Percentiles rank a stretch among this genome's conserved stretches.
Conservation (phyloP, 2,888 invertebrate genomes). For the Platycheirus rosarum region DNA sequence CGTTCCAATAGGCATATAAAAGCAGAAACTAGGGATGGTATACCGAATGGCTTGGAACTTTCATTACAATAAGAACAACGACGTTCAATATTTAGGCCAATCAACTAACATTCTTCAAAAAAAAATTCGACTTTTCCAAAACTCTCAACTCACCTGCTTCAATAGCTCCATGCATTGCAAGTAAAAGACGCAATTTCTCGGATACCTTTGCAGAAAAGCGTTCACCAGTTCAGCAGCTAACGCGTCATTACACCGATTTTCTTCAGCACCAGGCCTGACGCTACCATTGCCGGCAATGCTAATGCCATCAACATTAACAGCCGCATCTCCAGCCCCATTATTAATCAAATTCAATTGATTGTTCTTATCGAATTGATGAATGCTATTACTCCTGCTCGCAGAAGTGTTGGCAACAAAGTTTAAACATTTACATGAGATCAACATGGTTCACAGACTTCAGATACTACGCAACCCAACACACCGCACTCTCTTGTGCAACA, state of each 20-base stretch:
- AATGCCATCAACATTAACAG: conserved; percentile 2
- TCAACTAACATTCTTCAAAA: too few species aligned
- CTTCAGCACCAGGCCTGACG: conserved; percentile 17
- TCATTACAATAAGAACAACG: too few species aligned
- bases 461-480: conserved; percentile 1
- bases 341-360: conserved; percentile 64
- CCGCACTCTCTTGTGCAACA: background rate
- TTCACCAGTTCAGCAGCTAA: conserved; percentile 75
- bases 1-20: too few species aligned
- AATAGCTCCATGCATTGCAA: conserved; percentile 79
- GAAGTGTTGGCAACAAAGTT: conserved; percentile 83
- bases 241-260: conserved; percentile 58
- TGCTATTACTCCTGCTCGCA: conserved; percentile 60
- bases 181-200: conserved; percentile 77
- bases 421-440: conserved; percentile 88
- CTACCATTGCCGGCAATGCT: conserved; percentile 11
- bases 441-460: conserved; percentile 75
- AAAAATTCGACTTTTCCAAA: too few species aligned
- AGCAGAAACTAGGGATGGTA: too few species aligned
- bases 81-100: too few species aligned
- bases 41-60: too few species aligned
- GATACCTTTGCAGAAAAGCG: conserved; percentile 76
- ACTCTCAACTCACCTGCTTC: conserved; percentile 77
- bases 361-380: conserved; percentile 61
- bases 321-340: conserved; percentile 30